A percentile compares a stretch with the other conserved stretches of the same genome.
These are phyloP conservation scores for Paraplagusia blochii DNA, from an alignment of 2,113 vertebrate species.

Conservation along the genomic window DNA sequence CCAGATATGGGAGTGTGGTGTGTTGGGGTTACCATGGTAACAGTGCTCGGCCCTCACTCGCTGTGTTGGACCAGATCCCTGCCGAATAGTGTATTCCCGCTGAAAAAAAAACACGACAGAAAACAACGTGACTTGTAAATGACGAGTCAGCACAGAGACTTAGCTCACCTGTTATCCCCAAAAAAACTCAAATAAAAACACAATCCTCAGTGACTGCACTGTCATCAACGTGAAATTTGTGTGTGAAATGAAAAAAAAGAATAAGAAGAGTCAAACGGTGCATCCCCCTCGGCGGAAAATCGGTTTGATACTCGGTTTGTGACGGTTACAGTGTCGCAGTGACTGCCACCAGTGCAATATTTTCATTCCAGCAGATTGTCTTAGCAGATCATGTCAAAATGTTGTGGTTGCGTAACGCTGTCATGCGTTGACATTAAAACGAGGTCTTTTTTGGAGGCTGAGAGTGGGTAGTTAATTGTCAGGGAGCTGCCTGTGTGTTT, in stretches of 20 bases:
- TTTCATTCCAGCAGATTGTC: constrained; percentile 55
- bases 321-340: constrained; percentile 1
- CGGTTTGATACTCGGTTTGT: constrained; percentile 8
- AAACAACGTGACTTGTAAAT: constrained; percentile 25
- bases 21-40: constrained; percentile 61
- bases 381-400: constrained; percentile 58
- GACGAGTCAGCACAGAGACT: constrained; percentile 17
- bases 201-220: neutral
- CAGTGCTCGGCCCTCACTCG: constrained; percentile 25
- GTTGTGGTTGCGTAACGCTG: constrained; percentile 67
- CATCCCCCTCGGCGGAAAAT: neutral
- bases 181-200: neutral
- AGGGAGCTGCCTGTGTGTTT: constrained; percentile 60
- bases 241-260: neutral
- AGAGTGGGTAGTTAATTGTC: constrained; percentile 73
- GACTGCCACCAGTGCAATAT: constrained; percentile 46
- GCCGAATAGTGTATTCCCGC: constrained; percentile 21
- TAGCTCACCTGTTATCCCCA: constrained; percentile 7
- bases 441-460: constrained; percentile 59
- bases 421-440: constrained; percentile 67
- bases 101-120: constrained; percentile 9
- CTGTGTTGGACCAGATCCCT: constrained; percentile 36
- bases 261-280: neutral
- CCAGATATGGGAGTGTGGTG: constrained; percentile 23
- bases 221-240: no score